Base-by-base conservation (phyloP, 2,113 vertebrate species). In the Synodontis membranacea region DNA sequence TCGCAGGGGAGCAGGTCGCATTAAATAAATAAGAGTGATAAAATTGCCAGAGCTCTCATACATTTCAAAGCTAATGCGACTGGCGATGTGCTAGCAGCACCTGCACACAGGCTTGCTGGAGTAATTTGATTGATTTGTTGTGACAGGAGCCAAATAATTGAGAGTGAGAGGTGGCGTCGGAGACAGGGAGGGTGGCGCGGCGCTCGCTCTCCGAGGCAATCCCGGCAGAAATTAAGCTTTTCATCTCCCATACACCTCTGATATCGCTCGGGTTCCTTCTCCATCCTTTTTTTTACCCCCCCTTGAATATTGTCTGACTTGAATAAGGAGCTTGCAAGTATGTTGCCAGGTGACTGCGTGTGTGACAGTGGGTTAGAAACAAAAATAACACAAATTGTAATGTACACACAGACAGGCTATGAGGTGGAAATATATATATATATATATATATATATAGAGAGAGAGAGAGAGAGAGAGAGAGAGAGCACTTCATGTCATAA, bases 81-180 rank as follows among this genome's bases (percentile, higher is more conserved):
- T 96, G 94, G 95, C 93, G 93, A 90, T 95, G 95, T 96, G 96
- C 93, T 94, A 93, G 95, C 95, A 96, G 92, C 94, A 95, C 96
- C 96, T 97, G 96, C 96, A 95, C 94, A 95, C 97, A 97, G 96
- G 97, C 94, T 95, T 94, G 92, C 94, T 94, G 93, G 94, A 95
- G 91, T 98, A 99, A 99, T 98, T 97, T 99, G 97, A 99, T 98
- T 97, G 98, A 99, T 97, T 97, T 98, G 96, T 97, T 99, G 97
- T 98, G 97, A 98, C 98, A 97, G 96, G 94, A 97, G 95, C 95
- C 96, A 96, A 97, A 97, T 98, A 98, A 98, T 98, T 98, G 97
- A 97, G 97, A 99, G 96, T 98, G 97, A 99, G 97, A 98, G 97
- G 96, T 98, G 96, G 97, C 96, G 96, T 93, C 92, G 93, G 93